Evolutionary conservation across 2,888 invertebrate species (phyloP), one percentile per base, ranked within the genome.

Genomic region (Penaeus monodon): DNA sequence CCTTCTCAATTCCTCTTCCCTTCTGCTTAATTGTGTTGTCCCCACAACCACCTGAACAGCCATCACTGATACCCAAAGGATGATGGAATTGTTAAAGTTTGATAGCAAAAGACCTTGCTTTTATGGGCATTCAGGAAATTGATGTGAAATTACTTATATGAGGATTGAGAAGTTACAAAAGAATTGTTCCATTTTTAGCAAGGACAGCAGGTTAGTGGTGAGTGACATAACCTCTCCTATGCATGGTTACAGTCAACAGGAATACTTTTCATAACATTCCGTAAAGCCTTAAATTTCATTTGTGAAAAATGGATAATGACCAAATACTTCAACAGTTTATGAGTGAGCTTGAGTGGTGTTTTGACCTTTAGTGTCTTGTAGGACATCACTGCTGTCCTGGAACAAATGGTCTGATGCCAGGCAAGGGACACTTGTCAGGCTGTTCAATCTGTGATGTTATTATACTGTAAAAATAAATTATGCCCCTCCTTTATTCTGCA

Each of bases 391-490:
- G 76, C 68, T 86, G 81, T 68, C 78, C 86, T 65, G 76, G 77
- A 86, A 70, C 86, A 70, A 81, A 70, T 86, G 85, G 81, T 86
- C 77, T 76, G 81, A 81, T 83, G 83, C 44, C 82, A 81, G 86
- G 73, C 66, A 22, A 77, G 57, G n/a, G 44, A 27, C 81, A 81
- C 66, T 77, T 86, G 86, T 87, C 86, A 82, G 86, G 57, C 83
- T 74, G 77, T 83, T 87, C 70, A 87, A 87, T 83, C 86, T 87
- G 86, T 87, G 86, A 87, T 87, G 83, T 87, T 87, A 87, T 79
- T 79, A 87, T 87, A 79, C 33, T 87, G 86, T 87, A 87, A 78
- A 85, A 79, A 27, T 79, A 85, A 85, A 85, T 85, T 85, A 85
- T 85, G 85, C 85, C 80, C 79, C 70, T 73, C 74, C 74, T 73